These are phyloP conservation scores for Ochotona curzoniae DNA, from an alignment of 2,113 vertebrate species.

Conservation along the genomic window DNA sequence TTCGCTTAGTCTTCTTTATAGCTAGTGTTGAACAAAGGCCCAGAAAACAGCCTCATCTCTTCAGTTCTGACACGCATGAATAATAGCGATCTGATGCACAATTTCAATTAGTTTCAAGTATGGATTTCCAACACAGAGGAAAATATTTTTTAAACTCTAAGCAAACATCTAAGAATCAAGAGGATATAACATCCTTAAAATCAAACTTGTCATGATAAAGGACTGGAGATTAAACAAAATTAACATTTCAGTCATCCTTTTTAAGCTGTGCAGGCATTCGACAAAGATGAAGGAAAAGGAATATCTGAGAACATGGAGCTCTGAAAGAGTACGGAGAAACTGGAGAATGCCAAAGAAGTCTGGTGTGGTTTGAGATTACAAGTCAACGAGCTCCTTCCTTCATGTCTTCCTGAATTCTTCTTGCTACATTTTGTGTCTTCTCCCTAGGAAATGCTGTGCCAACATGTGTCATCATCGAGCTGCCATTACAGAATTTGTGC, in stretches of 20 bases:
- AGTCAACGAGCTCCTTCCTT: neutral
- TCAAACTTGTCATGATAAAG: neutral
- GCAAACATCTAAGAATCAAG: neutral
- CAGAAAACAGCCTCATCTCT: neutral
- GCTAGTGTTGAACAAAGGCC: neutral
- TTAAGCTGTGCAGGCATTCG: neutral
- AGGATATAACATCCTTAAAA: neutral
- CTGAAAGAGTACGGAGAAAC: neutral
- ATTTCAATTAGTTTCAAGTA: neutral
- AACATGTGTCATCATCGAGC: neutral
- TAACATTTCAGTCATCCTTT: neutral
- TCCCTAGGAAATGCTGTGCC: neutral
- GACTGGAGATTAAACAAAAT: neutral
- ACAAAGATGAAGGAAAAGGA: neutral
- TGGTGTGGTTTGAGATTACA: neutral
- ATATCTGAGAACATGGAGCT: neutral
- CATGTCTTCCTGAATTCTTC: neutral
- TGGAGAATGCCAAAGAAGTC: neutral
- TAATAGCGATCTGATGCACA: neutral
- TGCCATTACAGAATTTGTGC: neutral
- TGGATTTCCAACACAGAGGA: neutral
- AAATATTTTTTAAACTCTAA: constrained; percentile 18
- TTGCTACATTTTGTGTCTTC: neutral
- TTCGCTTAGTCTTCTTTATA: neutral
- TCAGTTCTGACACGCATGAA: neutral